phyloP scores from a whole-genome alignment of 1,140 invertebrate genomes.

The Physella acuta region DNA sequence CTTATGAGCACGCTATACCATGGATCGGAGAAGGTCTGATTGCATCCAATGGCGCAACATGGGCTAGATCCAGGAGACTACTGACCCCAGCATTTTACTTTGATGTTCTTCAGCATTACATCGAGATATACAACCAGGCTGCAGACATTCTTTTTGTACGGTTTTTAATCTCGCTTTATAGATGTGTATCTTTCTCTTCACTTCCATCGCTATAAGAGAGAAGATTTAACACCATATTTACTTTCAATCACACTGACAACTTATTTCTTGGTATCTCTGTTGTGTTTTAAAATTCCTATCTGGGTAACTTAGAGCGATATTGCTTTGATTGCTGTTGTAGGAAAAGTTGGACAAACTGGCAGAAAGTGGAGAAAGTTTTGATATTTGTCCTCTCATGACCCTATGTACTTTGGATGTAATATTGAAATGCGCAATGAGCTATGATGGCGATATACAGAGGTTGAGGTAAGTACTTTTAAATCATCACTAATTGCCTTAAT shows the following conservation, averaged over 20 bases:
- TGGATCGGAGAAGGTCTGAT: slow-evolving; percentile 38
- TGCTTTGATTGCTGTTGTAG: too few species aligned
- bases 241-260: too few species aligned
- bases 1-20: slow-evolving; percentile 19
- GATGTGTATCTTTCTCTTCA: too few species aligned
- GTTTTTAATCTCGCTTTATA: too few species aligned
- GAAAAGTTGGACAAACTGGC: slow-evolving; percentile 26
- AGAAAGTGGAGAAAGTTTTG: slow-evolving; percentile 30
- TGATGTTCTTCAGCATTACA: slow-evolving; percentile 79
- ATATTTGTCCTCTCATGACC: slow-evolving; percentile 34
- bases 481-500: too few species aligned
- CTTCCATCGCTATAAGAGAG: too few species aligned
- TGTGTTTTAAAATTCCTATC: too few species aligned
- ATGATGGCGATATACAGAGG: slow-evolving; percentile 39
- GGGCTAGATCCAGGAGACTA: slow-evolving; percentile 76
- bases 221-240: too few species aligned
- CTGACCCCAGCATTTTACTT: slow-evolving; percentile 89
- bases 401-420: slow-evolving; percentile 51
- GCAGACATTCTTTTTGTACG: slow-evolving; percentile 29
- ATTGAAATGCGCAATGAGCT: slow-evolving; percentile 49
- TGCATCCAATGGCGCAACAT: slow-evolving; percentile 71
- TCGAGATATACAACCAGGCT: slow-evolving; percentile 73
- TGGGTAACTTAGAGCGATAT: too few species aligned
- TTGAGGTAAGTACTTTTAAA: slow-evolving; percentile 38
- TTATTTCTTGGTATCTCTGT: too few species aligned